Evolutionary conservation across 2,797 vertebrate genomes (phyloP).

Genomic region (Trematomus bernacchii): DNA sequence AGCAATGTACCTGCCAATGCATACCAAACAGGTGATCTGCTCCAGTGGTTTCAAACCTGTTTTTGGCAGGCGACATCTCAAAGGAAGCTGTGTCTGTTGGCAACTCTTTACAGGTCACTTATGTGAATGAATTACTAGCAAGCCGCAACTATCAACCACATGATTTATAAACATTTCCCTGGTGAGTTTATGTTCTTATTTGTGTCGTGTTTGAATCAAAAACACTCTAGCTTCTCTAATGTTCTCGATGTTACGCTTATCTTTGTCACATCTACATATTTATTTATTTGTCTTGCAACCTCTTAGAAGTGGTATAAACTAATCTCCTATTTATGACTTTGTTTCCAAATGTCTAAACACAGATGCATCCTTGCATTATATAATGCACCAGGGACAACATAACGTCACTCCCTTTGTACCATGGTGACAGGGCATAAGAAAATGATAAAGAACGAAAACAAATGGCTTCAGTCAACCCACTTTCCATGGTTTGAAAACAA

Average conservation of each 20-base stretch:
- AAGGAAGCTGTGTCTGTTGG: neutral
- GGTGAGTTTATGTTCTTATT: too few relatives aligned
- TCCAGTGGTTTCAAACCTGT: neutral
- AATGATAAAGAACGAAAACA: constrained; percentile 11
- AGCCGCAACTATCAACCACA: too few relatives aligned
- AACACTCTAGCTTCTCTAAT: too few relatives aligned
- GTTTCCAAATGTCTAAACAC: neutral
- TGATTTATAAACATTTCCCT: too few relatives aligned
- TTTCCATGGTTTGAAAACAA: constrained; percentile 49
- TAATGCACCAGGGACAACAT: constrained; percentile 14
- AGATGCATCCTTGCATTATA: neutral
- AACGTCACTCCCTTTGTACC: neutral
- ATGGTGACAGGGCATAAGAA: constrained; percentile 1
- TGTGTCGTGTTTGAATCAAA: too few relatives aligned
- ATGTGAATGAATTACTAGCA: neutral
- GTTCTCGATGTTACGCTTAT: too few relatives aligned
- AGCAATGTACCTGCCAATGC: neutral
- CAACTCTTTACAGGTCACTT: neutral
- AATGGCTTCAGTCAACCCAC: constrained; percentile 42
- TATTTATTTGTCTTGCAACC: too few relatives aligned
- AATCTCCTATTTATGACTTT: neutral
- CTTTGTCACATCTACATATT: too few relatives aligned
- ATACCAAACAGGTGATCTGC: neutral
- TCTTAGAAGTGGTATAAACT: neutral
- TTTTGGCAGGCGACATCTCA: neutral